phyloP scores from a whole-genome alignment of 2,113 vertebrate species.

The Syngnathus floridae region DNA sequence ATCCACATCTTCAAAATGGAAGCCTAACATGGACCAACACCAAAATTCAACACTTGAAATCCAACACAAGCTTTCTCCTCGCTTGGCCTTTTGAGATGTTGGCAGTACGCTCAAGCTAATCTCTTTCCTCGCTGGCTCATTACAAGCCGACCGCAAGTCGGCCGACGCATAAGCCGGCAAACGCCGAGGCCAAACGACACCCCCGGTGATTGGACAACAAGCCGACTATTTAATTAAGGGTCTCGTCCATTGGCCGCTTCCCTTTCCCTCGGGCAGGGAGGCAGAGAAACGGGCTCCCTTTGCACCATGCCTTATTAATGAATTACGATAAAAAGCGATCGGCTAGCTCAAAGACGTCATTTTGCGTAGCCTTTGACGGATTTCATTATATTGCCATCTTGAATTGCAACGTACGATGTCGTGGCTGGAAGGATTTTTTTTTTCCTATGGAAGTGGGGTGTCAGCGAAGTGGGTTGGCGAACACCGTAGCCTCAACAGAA shows the following conservation, averaged over 20 bases:
- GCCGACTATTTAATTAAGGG: constrained; percentile 41
- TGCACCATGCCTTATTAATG: constrained; percentile 26
- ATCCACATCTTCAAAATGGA: constrained; percentile 26
- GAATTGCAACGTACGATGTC: constrained; percentile 37
- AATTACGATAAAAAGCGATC: constrained; percentile 25
- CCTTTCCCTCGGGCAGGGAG: not conserved
- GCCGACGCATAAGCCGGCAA: constrained; percentile 27
- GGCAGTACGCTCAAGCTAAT: constrained; percentile 13
- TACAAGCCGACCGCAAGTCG: constrained; percentile 29
- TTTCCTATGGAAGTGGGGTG: not conserved
- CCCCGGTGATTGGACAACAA: constrained; percentile 44
- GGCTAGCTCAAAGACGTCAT: constrained; percentile 21
- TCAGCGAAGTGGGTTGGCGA: constrained; percentile 1
- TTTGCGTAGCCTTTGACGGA: constrained; percentile 30
- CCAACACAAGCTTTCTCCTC: not conserved
- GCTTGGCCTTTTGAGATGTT: not conserved
- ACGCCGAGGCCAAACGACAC: constrained; percentile 33
- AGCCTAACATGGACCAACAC: not conserved
- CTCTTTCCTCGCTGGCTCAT: constrained; percentile 23
- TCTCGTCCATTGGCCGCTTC: constrained; percentile 14
- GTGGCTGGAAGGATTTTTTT: constrained; percentile 30
- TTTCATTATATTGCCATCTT: constrained; percentile 25
- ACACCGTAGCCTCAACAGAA: constrained; percentile 37
- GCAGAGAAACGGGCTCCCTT: constrained; percentile 12
- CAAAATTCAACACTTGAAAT: not conserved